These are phyloP conservation scores for Macrosoma leucophasiata DNA, from an alignment of 2,888 invertebrate genomes.

Conservation along the genomic window DNA sequence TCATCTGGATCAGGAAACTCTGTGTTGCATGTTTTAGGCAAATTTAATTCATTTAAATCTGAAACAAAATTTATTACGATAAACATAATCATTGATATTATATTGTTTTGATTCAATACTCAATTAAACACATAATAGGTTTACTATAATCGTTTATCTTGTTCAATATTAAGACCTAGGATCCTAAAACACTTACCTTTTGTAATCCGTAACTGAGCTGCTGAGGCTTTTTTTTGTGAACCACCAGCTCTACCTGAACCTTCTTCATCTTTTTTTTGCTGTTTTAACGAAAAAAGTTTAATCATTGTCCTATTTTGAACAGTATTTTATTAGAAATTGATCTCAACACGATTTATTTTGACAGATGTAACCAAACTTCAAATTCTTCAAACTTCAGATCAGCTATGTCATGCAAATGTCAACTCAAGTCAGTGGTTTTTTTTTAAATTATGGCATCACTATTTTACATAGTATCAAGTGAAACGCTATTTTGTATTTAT, in stretches of 20 bases:
- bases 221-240: conserved; percentile 95
- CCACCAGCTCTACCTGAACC: conserved; percentile 77
- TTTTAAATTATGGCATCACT: too few species aligned
- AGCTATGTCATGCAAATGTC: too few species aligned
- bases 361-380: conserved; percentile 37
- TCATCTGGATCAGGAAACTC: conserved; percentile 98
- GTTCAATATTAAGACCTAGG: too few species aligned
- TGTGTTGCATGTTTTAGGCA: conserved; percentile 97
- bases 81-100: background rate
- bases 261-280: conserved; percentile 98
- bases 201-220: conserved; percentile 97
- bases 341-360: conserved; percentile 66
- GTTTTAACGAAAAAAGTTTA: conserved; percentile 98
- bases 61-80: conserved; percentile 43
- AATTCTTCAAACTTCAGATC: conserved; percentile 11
- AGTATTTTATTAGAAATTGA: conserved; percentile 52
- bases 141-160: background rate
- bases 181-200: conserved; percentile 87
- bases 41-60: conserved; percentile 98
- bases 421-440: too few species aligned
- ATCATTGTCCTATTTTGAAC: conserved; percentile 86
- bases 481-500: too few species aligned
- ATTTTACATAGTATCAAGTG: too few species aligned
- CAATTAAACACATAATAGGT: background rate
- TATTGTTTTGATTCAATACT: background rate